Evolutionary conservation across 2,888 invertebrate genomes (phyloP), one percentile per base, ranked within the genome.

Genomic region (Cerastis leucographa): DNA sequence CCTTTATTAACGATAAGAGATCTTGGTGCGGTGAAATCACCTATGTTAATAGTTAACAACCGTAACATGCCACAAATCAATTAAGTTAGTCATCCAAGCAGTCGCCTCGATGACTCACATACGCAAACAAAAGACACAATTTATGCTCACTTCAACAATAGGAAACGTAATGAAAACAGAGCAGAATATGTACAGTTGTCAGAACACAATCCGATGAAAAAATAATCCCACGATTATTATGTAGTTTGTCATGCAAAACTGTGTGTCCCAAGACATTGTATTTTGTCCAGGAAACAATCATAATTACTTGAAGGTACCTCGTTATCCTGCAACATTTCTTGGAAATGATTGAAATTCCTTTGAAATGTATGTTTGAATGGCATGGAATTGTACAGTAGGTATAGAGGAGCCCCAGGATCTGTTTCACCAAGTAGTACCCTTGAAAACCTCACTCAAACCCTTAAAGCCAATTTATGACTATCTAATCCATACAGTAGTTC

Each of bases 1-100:
- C 79, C 82, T 84, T 84, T 75, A 87, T 85, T 80, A 83, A 74
- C 83, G 85, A 87, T 86, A 89, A 87, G 76, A 84, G 83, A 84
- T 87, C 81, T 90, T 81, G 88, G 84, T 82, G 85, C 83, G 89
- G 87, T 92, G 91, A 93, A 93, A 92, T 92, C 93, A 94, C 92
- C 92, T 91, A 92, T 90, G 90, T 93, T 92, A 93, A 90, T 91
- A 92, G 91, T 94, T 94, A 94, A 95, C 90, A 90, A 93, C 94
- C 93, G 93, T 94, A 90, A 91, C 95, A 95, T 94, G 94, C 94
- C 86, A 91, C 92, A 93, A 95, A 95, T 95, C 94, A 94, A 94
- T 94, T 93, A 94, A 93, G 92, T 95, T 94, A 95, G 95, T 96
- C 95, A 95, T 94, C 93, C 92, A 88, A 89, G 85, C 87, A 85